phyloP scores from a whole-genome alignment of 2,113 vertebrate genomes.

The Panurus biarmicus region DNA sequence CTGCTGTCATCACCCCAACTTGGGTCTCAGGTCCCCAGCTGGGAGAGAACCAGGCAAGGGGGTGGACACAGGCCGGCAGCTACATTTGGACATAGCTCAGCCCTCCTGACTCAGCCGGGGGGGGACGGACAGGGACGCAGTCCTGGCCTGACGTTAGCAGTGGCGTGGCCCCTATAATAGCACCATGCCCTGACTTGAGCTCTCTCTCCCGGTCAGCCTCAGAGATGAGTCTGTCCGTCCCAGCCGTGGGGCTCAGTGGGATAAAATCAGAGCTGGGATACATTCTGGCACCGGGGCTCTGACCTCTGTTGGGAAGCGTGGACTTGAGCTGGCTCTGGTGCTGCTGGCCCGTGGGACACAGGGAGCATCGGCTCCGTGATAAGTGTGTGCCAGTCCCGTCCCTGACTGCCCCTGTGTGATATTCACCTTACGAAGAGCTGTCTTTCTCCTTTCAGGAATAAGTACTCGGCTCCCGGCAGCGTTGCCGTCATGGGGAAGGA shows the following conservation, averaged over 20 bases:
- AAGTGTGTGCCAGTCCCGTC: not conserved
- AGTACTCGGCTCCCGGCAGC: constrained; percentile 66
- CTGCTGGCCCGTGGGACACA: not conserved
- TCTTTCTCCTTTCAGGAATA: constrained; percentile 73
- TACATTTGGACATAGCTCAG: constrained; percentile 26
- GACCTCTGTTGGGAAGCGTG: not conserved
- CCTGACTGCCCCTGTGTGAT: fast-evolving
- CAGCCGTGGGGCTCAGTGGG: fast-evolving
- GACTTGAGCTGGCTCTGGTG: not conserved
- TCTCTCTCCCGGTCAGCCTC: not conserved
- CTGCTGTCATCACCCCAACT: not conserved
- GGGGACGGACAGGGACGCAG: not conserved
- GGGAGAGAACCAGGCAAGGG: not conserved
- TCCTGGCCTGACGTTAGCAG: not conserved
- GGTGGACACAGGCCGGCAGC: not conserved
- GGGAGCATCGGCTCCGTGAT: not conserved
- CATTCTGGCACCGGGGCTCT: not conserved
- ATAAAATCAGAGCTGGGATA: not conserved
- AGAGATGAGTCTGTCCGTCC: not conserved
- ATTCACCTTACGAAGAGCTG: not conserved
- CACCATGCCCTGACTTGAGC: fast-evolving
- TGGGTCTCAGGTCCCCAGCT: not conserved
- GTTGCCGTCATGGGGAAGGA: constrained; percentile 91
- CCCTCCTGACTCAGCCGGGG: not conserved
- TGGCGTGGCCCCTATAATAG: not conserved